phyloP scores from a whole-genome alignment of 2,797 vertebrate species.

The Micropoecilia bifurca region DNA sequence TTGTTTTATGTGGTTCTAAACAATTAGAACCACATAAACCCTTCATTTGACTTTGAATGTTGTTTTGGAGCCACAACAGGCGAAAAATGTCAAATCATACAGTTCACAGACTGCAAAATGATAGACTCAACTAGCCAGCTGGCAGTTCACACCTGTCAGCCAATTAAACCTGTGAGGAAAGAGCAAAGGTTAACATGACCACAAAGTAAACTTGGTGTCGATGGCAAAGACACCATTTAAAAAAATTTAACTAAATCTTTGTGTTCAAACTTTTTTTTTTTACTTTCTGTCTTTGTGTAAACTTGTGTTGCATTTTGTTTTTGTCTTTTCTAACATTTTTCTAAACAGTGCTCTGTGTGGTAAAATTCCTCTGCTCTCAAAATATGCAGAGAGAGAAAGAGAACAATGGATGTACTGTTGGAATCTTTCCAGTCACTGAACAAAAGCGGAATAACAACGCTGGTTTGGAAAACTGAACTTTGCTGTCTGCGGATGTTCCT shows the following conservation, averaged over 20 bases:
- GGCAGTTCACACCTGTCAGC: not conserved
- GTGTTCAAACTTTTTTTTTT: no score
- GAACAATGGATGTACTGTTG: constrained; percentile 2
- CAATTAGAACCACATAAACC: no score
- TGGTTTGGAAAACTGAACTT: constrained; percentile 4
- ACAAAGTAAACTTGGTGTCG: no score
- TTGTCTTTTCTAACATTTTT: not conserved
- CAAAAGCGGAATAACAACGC: constrained; percentile 5
- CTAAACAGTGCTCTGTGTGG: not conserved
- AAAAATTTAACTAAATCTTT: not conserved
- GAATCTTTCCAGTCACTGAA: constrained; percentile 4
- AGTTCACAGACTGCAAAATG: not conserved
- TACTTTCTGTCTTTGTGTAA: not conserved
- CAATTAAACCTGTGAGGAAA: not conserved
- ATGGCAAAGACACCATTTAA: not conserved
- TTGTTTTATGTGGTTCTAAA: not conserved
- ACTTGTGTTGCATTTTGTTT: not conserved
- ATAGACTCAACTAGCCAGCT: not conserved
- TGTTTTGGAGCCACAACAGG: not conserved
- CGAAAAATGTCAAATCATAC: not conserved
- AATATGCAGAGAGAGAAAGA: not conserved
- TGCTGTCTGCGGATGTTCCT: constrained; percentile 7
- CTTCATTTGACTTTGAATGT: not conserved
- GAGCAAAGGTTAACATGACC: not conserved
- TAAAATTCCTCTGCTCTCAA: constrained; percentile 7